These are phyloP conservation scores for Chaetophractus vellerosus DNA, from an alignment of 2,797 vertebrate species.

Conservation along the genomic window DNA sequence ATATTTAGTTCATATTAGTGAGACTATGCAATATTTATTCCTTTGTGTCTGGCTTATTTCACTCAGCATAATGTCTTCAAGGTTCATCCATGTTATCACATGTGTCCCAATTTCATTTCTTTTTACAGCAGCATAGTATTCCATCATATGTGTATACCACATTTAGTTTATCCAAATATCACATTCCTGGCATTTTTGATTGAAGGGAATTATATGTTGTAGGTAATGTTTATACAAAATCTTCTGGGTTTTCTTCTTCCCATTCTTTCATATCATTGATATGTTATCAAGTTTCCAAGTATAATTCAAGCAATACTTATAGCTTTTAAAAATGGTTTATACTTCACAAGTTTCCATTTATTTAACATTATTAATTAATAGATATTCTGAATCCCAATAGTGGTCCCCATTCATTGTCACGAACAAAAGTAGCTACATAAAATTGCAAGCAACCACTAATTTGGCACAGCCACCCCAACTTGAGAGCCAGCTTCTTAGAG, in stretches of 20 bases:
- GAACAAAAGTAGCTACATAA: not conserved
- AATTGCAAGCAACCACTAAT: not conserved
- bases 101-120: too few relatives aligned
- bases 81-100: too few relatives aligned
- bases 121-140: too few relatives aligned
- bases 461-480: fast-evolving
- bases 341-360: not conserved
- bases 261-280: not conserved
- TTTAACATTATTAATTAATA: not conserved
- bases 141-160: too few relatives aligned
- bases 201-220: not conserved
- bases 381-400: not conserved
- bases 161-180: too few relatives aligned
- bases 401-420: not conserved
- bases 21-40: too few relatives aligned
- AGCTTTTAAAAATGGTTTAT: not conserved
- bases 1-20: too few relatives aligned
- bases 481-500: not conserved
- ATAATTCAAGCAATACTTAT: constrained; percentile 5
- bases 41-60: too few relatives aligned
- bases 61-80: too few relatives aligned
- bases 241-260: not conserved
- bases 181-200: not conserved
- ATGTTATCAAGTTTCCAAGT: not conserved
- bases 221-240: not conserved